Percentiles rank a stretch among this genome's conserved stretches.
These are phyloP conservation scores for Eutrigla gurnardus DNA, from an alignment of 2,797 vertebrate genomes.

Conservation along the genomic window DNA sequence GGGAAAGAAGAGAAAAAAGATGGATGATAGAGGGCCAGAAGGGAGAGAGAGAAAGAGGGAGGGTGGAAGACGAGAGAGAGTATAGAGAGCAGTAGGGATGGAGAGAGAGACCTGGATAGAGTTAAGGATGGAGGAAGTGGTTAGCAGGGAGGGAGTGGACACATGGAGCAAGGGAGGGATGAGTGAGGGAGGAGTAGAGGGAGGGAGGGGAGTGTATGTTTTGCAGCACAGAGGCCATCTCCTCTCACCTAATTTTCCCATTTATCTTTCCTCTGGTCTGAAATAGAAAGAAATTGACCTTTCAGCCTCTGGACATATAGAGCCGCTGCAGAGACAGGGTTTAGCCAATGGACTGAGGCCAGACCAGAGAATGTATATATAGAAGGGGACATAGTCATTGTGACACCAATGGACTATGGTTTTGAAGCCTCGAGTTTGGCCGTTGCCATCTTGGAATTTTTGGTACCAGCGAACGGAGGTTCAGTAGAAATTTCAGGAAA, in stretches of 20 bases:
- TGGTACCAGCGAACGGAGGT: too few species aligned
- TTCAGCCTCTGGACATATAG: constrained; percentile 55
- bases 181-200: constrained; percentile 1
- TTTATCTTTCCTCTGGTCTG: constrained; percentile 71
- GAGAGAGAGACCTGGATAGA: not conserved
- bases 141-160: not conserved
- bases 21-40: constrained; percentile 24
- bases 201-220: constrained; percentile 1
- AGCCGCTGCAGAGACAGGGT: constrained; percentile 17
- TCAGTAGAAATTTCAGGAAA: too few species aligned
- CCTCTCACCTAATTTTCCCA: constrained; percentile 70
- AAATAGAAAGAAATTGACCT: constrained; percentile 64
- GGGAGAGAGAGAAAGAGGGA: too few species aligned
- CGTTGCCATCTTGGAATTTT: too few species aligned
- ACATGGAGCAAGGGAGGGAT: not conserved
- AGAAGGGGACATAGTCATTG: too few species aligned
- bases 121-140: not conserved
- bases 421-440: too few species aligned
- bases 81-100: too few species aligned
- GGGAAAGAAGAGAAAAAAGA: constrained; percentile 11
- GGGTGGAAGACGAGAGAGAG: not conserved
- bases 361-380: not conserved
- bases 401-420: not conserved
- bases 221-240: constrained; percentile 48
- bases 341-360: constrained; percentile 9